These are phyloP conservation scores for Agapornis canus DNA, from an alignment of 2,797 vertebrate species.

Conservation along the genomic window DNA sequence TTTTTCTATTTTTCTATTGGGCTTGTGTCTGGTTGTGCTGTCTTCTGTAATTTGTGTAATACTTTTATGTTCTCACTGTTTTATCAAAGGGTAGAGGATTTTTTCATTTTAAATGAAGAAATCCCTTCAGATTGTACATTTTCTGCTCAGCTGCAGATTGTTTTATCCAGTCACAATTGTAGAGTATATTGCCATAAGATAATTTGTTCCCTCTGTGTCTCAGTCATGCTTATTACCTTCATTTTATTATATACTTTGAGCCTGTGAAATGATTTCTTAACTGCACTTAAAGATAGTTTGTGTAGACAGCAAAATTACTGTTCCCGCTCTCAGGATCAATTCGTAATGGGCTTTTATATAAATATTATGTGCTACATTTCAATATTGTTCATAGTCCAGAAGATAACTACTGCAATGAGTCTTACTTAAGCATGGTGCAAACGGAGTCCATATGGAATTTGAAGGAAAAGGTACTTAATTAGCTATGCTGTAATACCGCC, in stretches of 20 bases:
- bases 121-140: constrained; percentile 36
- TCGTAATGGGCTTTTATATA: constrained; percentile 48
- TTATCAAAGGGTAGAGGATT: not conserved
- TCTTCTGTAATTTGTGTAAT: not conserved
- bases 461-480: constrained; percentile 33
- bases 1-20: not conserved
- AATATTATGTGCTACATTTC: constrained; percentile 47
- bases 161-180: constrained; percentile 32
- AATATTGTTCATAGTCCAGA: constrained; percentile 38
- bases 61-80: not conserved
- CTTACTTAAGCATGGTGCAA: constrained; percentile 43
- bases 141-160: constrained; percentile 49
- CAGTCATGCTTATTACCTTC: constrained; percentile 59
- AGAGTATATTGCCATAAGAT: constrained; percentile 45
- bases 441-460: not conserved
- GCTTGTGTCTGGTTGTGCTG: not conserved
- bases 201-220: constrained; percentile 63
- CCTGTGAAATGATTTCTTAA: constrained; percentile 50
- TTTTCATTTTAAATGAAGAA: constrained; percentile 36
- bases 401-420: constrained; percentile 4
- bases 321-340: constrained; percentile 52
- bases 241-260: constrained; percentile 57
- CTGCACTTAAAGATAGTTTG: constrained; percentile 56
- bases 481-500: not conserved
- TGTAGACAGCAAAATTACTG: constrained; percentile 56